Evolutionary conservation across 2,888 invertebrate species (phyloP), one percentile per base, ranked within the genome.

Genomic region (Sphinx pinastri): DNA sequence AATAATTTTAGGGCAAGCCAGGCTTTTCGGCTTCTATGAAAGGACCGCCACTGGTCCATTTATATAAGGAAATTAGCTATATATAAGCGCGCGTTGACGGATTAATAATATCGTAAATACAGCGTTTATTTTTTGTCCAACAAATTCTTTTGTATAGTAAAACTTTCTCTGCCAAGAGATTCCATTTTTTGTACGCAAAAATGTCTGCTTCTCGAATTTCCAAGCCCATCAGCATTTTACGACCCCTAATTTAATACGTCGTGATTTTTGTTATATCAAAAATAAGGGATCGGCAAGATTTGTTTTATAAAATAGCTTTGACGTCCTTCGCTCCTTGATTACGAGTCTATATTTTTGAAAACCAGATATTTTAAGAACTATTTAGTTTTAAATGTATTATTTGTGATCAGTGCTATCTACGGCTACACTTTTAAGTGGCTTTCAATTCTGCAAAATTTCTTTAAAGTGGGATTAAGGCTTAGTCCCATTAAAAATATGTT

Each of bases 241-340:
- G 47, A 19, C 49, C 63, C 63, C 63, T 63, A 63, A 63, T 63
- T 63, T 47, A 63, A 63, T 63, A 63, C 47, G 13, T 63, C 47
- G 47, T 49, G 63, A 63, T 63, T 47, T 55, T 63, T 12, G 19
- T 58, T 63, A 47, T 63, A 63, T 49, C 19, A 19, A 63, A 49
- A 63, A 49, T 49, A 49, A 49, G 63, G 49, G 45, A 47, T 19
- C 13, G 19, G 16, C 47, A 49, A 63, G 47, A 63, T 47, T 47
- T 8, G 19, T 16, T 63, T 63, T 49, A 63, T 14, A 47, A 63
- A 63, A 19, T 49, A 11, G 19, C 49, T 63, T 49, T 49, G 63
- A 63, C 49, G 19, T 49, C 14, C 5, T 31, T 31, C 25, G 25
- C 31, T 31, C 12, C 13, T 38, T 58, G 31, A 38, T 13, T 58